Base-by-base conservation (phyloP, 2,888 invertebrate genomes). In the Heliconius erato region DNA sequence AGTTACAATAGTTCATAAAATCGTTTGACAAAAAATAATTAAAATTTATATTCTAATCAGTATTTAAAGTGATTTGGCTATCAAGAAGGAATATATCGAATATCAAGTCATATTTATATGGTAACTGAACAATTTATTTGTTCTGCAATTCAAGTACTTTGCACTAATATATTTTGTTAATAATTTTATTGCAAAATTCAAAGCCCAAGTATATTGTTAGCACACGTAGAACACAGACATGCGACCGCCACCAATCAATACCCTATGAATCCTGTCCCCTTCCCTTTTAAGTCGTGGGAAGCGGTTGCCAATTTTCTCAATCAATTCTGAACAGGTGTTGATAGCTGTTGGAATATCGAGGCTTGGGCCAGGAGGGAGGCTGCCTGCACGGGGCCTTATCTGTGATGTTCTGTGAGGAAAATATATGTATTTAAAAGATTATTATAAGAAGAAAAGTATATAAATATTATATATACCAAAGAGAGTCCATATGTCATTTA, bases 181-280 rank as follows among this genome's bases (percentile, higher is more conserved):
- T 63, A 3, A 16, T 16, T 9, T 65, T 65, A 11, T 40, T 19
- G 6, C 9, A 19, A 23, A 40, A n/a, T 14, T 11, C 26, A 32
- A 28, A 44, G 49, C 12, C 28, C 16, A 28, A 67, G 65, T 5
- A 59, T n/a, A 26, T 81, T 83, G 68, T 44, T 83, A 44, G 67
- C 67, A 81, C 68, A 65, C 49, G 54, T n/a, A 28, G 32, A 71
- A 83, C 79, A 81, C 28, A 68, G 82, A 84, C 87, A 86, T 89
- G 85, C 86, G 86, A 84, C 85, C 86, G 85, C 85, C 77, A 77
- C 74, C 80, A 79, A 81, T 79, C 79, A 86, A 88, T 97, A 97
- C 97, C 97, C 97, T 96, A 86, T 97, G 96, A 74, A 97, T 94
- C 88, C 94, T 95, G 86, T 97, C 97, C 72, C 97, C 95, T 85